Base-by-base conservation (phyloP, 2,797 vertebrate genomes). In the Vespertilio murinus region DNA sequence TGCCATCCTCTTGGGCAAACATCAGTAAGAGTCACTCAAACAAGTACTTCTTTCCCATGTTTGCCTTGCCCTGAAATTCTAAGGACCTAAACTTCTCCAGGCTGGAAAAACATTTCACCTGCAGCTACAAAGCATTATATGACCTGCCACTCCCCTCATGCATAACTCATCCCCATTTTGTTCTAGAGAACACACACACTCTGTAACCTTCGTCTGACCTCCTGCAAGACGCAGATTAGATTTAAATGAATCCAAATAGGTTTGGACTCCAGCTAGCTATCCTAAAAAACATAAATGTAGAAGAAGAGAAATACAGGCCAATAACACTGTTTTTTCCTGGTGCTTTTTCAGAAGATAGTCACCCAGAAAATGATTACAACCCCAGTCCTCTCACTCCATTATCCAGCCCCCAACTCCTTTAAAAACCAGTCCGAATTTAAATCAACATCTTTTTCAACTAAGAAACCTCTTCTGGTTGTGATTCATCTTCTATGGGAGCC, bases 171-270 rank as follows among this genome's bases (percentile, higher is more conserved):
- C 30, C 40, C 73, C 61, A 73, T 61, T 94, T 81, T 33, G n/a
- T 82, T 91, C 65, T 75, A 74, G 5, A 93, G 40, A n/a, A n/a
- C 33, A 89, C 28, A 82, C 35, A 88, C 67, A 74, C n/a, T 85
- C 33, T 56, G 52, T 9, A 86, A 52, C 74, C 65, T 93, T 86
- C n/a, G 54, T 42, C 52, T 75, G 75, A 92, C 86, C 88, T 90
- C 61, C 82, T 89, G 11, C 1, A 94, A 90, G 38, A 83, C 49
- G 79, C 35, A 91, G 82, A 94, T 71, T 95, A 94, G 33, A 90
- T 93, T 92, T 77, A 80, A 94, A 96, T 71, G 67, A 88, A 90
- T 82, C 70, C 85, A 96, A 92, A 95, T 74, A 90, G 52, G 22
- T 83, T 85, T 74, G 61, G 28, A 35, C 35, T 95, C 90, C 47